Evolutionary conservation across 2,888 invertebrate species (phyloP), one percentile per base, ranked within the genome.

Genomic region (Strigamia transsilvanica): DNA sequence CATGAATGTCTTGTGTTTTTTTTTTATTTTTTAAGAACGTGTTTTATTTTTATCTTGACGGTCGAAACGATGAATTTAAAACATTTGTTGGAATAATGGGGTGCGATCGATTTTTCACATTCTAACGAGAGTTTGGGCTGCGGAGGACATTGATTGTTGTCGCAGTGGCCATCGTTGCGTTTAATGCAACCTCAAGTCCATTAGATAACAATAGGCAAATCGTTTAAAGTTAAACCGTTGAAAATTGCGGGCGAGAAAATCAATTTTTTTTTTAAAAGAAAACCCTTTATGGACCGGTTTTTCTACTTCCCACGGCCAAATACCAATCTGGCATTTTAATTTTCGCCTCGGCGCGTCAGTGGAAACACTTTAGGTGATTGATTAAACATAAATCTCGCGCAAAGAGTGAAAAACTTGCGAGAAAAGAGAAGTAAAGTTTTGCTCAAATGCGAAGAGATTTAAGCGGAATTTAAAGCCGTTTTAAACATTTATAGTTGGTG

Each of bases 41-140:
- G n/a, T n/a, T n/a, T n/a, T n/a, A n/a, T n/a, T n/a, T n/a, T n/a
- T n/a, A n/a, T n/a, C n/a, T n/a, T n/a, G n/a, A n/a, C n/a, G n/a
- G n/a, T n/a, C n/a, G n/a, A n/a, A n/a, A n/a, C n/a, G n/a, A n/a
- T n/a, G n/a, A n/a, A n/a, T n/a, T n/a, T n/a, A n/a, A n/a, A n/a
- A n/a, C n/a, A n/a, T n/a, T n/a, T n/a, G n/a, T 61, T 23, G 61
- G 61, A 61, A 61, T 61, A 61, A 61, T 61, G n/a, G 61, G n/a
- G 61, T 18, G 18, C 18, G 5, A 61, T 61, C 61, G 61, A 61
- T 61, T 61, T 61, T 61, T 61, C 21, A 21, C 61, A 46, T 61
- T 61, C 5, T 61, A 61, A 21, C 2, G 61, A 61, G 61, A 23
- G 21, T 61, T 61, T n/a, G 18, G 61, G 21, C 21, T n/a, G 61